Evolutionary conservation across 2,797 vertebrate species (phyloP).

Genomic region (Leptatherina wallacei): DNA sequence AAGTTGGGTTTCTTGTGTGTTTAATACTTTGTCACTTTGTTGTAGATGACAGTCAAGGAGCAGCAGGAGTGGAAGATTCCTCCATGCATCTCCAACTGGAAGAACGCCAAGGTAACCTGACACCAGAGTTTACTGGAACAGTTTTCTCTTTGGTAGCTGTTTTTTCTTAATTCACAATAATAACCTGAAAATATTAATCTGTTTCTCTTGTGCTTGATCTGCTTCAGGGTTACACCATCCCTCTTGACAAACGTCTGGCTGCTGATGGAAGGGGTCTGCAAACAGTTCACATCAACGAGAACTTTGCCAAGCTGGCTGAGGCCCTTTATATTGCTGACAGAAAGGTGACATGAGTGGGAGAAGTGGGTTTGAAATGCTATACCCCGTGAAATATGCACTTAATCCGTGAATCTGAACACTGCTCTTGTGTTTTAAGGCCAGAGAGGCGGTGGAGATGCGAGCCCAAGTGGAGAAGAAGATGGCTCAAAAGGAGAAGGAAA

Average conservation of each 20-base stretch:
- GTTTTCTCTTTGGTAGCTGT: not conserved
- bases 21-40: slow-evolving; percentile 28
- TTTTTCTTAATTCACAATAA: rapidly evolving
- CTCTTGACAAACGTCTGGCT: slow-evolving; percentile 95
- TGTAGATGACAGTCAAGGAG: slow-evolving; percentile 98
- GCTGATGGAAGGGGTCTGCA: slow-evolving; percentile 95
- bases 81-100: slow-evolving; percentile 99
- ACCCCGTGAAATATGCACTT: not conserved
- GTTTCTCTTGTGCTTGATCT: slow-evolving; percentile 2
- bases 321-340: slow-evolving; percentile 97
- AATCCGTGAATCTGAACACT: not conserved
- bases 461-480: slow-evolving; percentile 99
- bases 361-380: not conserved
- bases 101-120: slow-evolving; percentile 93
- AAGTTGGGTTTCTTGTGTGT: not conserved
- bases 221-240: slow-evolving; percentile 95
- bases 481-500: slow-evolving; percentile 99
- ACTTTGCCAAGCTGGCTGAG: slow-evolving; percentile 97
- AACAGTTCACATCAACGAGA: slow-evolving; percentile 98
- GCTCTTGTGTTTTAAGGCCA: slow-evolving; percentile 82
- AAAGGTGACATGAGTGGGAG: slow-evolving; percentile 83
- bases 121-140: not conserved
- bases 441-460: slow-evolving; percentile 98
- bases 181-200: too few relatives aligned
- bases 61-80: slow-evolving; percentile 99